phyloP scores from a whole-genome alignment of 2,888 invertebrate genomes.

The Melipona beecheii region DNA sequence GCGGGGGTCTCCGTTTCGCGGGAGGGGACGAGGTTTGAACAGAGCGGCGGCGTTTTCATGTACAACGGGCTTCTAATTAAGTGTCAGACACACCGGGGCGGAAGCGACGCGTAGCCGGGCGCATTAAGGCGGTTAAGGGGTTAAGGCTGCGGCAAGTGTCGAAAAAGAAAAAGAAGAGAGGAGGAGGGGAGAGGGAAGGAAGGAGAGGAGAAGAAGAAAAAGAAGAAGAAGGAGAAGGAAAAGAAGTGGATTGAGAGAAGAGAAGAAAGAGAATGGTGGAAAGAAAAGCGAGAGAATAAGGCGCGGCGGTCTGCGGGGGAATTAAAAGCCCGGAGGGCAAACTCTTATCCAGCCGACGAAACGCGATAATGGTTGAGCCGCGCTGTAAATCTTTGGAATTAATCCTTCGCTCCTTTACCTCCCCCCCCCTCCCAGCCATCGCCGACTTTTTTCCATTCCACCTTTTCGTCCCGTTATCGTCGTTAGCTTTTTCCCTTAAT shows the following conservation, averaged over 20 bases:
- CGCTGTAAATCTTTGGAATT: constrained; percentile 74
- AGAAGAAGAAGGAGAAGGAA: too few species aligned
- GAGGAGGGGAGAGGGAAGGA: not conserved
- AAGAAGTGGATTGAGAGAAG: too few species aligned
- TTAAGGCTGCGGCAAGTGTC: constrained; percentile 68
- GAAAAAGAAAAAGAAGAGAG: constrained; percentile 25
- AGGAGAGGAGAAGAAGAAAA: too few species aligned
- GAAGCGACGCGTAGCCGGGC: constrained; percentile 64
- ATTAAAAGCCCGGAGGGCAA: constrained; percentile 72
- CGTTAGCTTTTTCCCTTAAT: constrained; percentile 9
- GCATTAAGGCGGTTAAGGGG: constrained; percentile 73
- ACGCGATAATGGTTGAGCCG: constrained; percentile 72
- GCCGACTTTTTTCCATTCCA: constrained; percentile 27
- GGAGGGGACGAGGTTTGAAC: constrained; percentile 55
- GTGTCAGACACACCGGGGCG: constrained; percentile 70
- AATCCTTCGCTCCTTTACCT: constrained; percentile 61
- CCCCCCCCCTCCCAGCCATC: constrained; percentile 6
- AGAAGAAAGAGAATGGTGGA: too few species aligned
- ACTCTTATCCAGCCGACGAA: constrained; percentile 73
- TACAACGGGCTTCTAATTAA: constrained; percentile 69
- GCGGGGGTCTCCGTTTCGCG: constrained; percentile 21
- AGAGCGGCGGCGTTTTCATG: constrained; percentile 57
- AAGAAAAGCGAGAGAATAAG: constrained; percentile 50
- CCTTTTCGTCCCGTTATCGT: constrained; percentile 13
- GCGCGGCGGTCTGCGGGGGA: constrained; percentile 64